A percentile compares a stretch with the other conserved stretches of the same genome.
These are phyloP conservation scores for Melanchra persicariae DNA, from an alignment of 2,888 invertebrate genomes.

Conservation along the genomic window DNA sequence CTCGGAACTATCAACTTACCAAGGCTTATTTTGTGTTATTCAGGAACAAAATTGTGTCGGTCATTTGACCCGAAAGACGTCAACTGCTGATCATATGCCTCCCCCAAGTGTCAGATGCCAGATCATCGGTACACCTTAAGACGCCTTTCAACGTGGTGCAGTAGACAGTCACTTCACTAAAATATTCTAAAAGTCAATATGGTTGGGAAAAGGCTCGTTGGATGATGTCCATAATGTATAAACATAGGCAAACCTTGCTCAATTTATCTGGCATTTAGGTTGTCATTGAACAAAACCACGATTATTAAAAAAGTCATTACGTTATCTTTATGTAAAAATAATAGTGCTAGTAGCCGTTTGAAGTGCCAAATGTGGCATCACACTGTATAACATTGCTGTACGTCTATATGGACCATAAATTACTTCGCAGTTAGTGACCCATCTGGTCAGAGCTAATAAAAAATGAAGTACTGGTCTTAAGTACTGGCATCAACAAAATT, in stretches of 20 bases:
- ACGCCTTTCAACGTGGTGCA: too few species aligned
- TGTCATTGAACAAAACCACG: constrained; percentile 2
- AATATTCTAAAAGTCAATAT: too few species aligned
- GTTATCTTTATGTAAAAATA: constrained; percentile 37
- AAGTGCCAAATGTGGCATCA: constrained; percentile 65
- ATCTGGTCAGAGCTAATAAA: constrained; percentile 75
- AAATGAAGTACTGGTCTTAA: constrained; percentile 67
- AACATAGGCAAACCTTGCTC: background rate
- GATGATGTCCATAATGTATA: background rate
- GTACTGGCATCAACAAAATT: constrained; percentile 55
- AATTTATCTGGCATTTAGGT: background rate
- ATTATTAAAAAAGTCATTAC: constrained; percentile 10
- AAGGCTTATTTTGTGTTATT: background rate
- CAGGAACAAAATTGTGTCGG: too few species aligned
- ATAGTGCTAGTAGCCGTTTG: constrained; percentile 41
- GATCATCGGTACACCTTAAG: background rate
- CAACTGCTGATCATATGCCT: too few species aligned
- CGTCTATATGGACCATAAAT: constrained; percentile 64
- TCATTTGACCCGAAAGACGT: too few species aligned
- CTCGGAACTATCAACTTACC: background rate
- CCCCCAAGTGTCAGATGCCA: too few species aligned
- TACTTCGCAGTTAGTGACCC: constrained; percentile 71
- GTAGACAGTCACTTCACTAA: background rate
- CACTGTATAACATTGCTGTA: constrained; percentile 48
- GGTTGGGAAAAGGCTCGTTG: background rate